Percentiles rank a stretch among this genome's conserved stretches.
phyloP scores from a whole-genome alignment of 1,140 invertebrate species.

The Ips nitidus region DNA sequence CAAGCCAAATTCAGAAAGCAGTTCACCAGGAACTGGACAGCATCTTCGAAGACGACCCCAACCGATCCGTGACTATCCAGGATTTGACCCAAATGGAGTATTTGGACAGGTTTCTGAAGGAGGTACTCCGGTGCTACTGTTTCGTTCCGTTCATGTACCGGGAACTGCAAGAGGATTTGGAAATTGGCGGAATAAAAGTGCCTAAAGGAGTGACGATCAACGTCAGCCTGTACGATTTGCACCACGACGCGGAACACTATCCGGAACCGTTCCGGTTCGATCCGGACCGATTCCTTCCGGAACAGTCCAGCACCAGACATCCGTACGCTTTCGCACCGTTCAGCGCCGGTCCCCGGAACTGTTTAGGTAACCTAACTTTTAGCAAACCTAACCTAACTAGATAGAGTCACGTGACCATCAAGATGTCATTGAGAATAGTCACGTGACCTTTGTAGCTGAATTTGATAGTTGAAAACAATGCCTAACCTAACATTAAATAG shows the following conservation, averaged over 20 bases:
- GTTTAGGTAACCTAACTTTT: constrained; percentile 64
- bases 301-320: constrained; percentile 53
- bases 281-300: constrained; percentile 67
- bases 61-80: constrained; percentile 59
- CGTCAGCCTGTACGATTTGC: constrained; percentile 62
- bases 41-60: constrained; percentile 59
- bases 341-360: constrained; percentile 68
- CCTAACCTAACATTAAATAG: no score
- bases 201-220: constrained; percentile 59
- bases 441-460: no score
- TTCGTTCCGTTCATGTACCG: constrained; percentile 72
- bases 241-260: constrained; percentile 67
- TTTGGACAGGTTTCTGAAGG: constrained; percentile 72
- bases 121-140: constrained; percentile 67
- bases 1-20: neutral
- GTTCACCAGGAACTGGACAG: constrained; percentile 66
- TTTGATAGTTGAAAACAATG: no score
- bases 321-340: constrained; percentile 64
- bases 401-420: no score
- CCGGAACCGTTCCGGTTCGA: constrained; percentile 72
- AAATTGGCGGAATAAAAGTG: constrained; percentile 50
- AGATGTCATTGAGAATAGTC: no score
- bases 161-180: constrained; percentile 59
- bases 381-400: no score
- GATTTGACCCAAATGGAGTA: constrained; percentile 71